phyloP scores from a whole-genome alignment of 2,113 vertebrate species.

The Eclectus roratus region DNA sequence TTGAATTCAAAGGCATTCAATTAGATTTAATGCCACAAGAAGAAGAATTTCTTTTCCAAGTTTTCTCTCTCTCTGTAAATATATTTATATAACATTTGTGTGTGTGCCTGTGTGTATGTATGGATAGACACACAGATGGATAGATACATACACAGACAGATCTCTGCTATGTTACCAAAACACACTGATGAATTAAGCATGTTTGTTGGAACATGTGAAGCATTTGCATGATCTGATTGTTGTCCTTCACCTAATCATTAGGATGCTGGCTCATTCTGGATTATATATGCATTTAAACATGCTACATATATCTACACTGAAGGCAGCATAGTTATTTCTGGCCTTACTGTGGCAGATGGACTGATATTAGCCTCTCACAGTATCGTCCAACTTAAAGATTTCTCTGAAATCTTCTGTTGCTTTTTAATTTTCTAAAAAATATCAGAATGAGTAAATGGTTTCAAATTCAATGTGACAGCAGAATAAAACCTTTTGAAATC shows the following conservation, averaged over 20 bases:
- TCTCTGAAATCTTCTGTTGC: background rate
- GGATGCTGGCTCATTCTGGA: background rate
- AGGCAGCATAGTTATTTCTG: background rate
- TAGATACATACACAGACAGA: background rate
- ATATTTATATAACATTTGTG: background rate
- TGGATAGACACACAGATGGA: background rate
- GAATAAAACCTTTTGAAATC: background rate
- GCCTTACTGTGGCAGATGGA: background rate
- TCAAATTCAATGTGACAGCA: constrained; percentile 17
- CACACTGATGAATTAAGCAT: background rate
- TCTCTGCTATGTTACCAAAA: background rate
- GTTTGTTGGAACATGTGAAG: background rate
- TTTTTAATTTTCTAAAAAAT: background rate
- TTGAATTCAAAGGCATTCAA: background rate
- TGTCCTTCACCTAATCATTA: background rate
- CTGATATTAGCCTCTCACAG: background rate
- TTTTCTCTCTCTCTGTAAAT: background rate
- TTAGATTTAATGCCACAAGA: background rate
- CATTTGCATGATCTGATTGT: background rate
- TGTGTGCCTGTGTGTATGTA: fast-evolving
- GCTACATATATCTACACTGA: background rate
- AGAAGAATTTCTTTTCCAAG: background rate
- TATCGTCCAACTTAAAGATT: background rate
- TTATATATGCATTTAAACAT: background rate
- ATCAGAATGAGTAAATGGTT: background rate